A percentile compares a stretch with the other conserved stretches of the same genome.
Conservation (phyloP, 1,140 invertebrate species). For the Hesperophylax magnus region DNA sequence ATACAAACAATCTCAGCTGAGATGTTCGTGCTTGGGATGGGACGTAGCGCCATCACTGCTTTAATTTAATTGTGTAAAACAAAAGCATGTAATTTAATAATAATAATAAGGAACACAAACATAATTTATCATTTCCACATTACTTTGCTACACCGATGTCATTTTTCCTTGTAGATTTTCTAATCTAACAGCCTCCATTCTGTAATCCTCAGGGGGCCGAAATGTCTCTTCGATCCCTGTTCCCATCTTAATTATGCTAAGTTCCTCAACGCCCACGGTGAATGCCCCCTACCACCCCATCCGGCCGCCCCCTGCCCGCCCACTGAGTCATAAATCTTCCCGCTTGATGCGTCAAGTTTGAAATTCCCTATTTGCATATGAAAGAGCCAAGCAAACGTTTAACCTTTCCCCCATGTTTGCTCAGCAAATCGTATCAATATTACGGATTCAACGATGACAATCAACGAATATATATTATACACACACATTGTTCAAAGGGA, state of each 20-base stretch:
- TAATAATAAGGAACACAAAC: too few relatives aligned
- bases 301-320: background rate
- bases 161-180: too few relatives aligned
- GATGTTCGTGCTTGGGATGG: too few relatives aligned
- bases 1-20: too few relatives aligned
- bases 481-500: too few relatives aligned
- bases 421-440: background rate
- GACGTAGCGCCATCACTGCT: too few relatives aligned
- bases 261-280: background rate
- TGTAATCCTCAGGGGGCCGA: background rate
- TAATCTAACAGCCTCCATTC: background rate
- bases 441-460: slow-evolving; percentile 11
- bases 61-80: too few relatives aligned
- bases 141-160: too few relatives aligned
- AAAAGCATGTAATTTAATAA: too few relatives aligned
- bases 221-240: background rate
- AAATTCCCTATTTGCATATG: slow-evolving; percentile 26
- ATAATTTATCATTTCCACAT: too few relatives aligned
- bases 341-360: slow-evolving; percentile 20
- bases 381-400: slow-evolving; percentile 16
- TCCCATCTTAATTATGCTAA: slow-evolving; percentile 6
- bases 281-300: background rate
- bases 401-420: slow-evolving; percentile 17
- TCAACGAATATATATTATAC: background rate
- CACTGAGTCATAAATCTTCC: slow-evolving; percentile 12